Evolutionary conservation across 2,797 vertebrate species (phyloP).

Genomic region (Thamnophis elegans): DNA sequence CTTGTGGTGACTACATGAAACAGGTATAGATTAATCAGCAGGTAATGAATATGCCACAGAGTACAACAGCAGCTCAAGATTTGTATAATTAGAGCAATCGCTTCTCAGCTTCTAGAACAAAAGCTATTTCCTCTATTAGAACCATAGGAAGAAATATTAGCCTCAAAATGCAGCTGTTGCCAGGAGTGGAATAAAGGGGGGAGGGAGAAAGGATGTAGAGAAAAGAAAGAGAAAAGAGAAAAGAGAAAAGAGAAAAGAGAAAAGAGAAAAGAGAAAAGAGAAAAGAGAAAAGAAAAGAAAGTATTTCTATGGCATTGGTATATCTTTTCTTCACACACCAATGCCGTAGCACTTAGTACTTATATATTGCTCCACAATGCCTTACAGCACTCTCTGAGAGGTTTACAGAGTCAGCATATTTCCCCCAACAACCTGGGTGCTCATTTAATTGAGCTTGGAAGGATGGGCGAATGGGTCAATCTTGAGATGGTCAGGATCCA

Average conservation of each 20-base stretch:
- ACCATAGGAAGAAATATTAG: background rate
- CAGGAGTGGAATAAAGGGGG: background rate
- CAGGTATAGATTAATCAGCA: slow-evolving; percentile 13
- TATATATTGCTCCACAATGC: background rate
- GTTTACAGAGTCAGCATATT: background rate
- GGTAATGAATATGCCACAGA: background rate
- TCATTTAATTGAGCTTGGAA: background rate
- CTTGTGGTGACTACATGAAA: background rate
- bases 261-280: too few species aligned
- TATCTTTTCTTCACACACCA: background rate
- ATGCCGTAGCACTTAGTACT: background rate
- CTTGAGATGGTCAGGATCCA: background rate
- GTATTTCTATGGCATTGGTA: background rate
- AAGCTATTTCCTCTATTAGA: background rate
- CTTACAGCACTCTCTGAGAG: background rate
- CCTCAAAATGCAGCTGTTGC: background rate
- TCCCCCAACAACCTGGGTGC: background rate
- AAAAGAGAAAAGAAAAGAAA: too few species aligned
- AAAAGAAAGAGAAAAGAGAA: too few species aligned
- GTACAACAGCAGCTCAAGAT: background rate
- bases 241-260: too few species aligned
- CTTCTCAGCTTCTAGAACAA: background rate
- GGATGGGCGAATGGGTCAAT: background rate
- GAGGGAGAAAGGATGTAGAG: background rate
- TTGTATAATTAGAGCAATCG: background rate